Percentiles rank a stretch among this genome's conserved stretches.
These are phyloP conservation scores for Scelioninae gen. 1 DNA, from an alignment of 2,888 invertebrate species.

Conservation along the genomic window DNA sequence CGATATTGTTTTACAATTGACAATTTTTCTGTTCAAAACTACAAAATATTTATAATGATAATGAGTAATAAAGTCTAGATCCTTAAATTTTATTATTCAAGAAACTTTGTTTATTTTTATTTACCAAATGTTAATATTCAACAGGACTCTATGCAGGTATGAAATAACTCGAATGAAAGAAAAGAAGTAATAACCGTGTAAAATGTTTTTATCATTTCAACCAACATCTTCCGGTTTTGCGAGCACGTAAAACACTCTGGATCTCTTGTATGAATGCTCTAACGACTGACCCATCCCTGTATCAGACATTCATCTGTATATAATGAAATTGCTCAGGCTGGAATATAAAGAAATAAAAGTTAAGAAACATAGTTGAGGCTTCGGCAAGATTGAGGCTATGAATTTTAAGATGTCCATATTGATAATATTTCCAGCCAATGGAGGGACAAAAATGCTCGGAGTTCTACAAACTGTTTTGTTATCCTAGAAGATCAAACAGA, in stretches of 20 bases:
- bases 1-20: no score
- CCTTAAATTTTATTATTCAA: no score
- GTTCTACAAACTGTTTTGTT: no score
- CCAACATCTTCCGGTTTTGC: constrained; percentile 65
- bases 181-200: background rate
- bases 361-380: constrained; percentile 40
- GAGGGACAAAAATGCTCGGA: no score
- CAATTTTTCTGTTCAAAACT: no score
- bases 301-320: constrained; percentile 78
- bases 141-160: no score
- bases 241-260: constrained; percentile 55
- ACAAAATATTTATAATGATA: no score
- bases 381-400: constrained; percentile 59
- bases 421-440: constrained; percentile 60
- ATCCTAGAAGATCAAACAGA: no score
- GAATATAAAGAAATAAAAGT: constrained; percentile 57
- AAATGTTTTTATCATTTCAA: constrained; percentile 20
- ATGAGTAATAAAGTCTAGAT: no score
- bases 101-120: no score
- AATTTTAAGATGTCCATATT: constrained; percentile 71
- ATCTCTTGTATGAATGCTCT: constrained; percentile 71
- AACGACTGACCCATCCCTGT: constrained; percentile 74
- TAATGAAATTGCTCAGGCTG: constrained; percentile 81
- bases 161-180: background rate
- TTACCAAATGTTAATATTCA: no score